These are phyloP conservation scores for Neosilurus mollespiculum DNA, from an alignment of 2,797 vertebrate genomes.

Conservation along the genomic window DNA sequence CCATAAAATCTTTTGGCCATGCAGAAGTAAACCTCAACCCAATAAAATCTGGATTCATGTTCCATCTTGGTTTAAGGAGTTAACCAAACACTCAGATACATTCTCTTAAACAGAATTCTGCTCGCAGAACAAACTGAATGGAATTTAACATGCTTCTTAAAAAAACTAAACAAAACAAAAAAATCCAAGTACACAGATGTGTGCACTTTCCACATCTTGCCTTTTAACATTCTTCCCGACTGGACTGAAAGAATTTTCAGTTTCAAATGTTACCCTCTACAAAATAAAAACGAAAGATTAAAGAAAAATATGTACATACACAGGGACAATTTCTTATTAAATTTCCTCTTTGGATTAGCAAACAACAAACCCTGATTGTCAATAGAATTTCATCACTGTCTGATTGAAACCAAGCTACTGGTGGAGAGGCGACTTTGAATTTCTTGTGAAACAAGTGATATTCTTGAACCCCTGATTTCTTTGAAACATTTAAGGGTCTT, in stretches of 20 bases:
- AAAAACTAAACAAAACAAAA: background rate
- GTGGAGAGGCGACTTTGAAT: constrained; percentile 1
- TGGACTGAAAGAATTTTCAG: constrained; percentile 14
- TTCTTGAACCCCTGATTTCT: constrained; percentile 20
- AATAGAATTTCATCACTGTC: constrained; percentile 12
- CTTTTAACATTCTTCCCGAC: background rate
- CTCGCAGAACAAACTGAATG: constrained; percentile 9
- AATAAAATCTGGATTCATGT: constrained; percentile 42
- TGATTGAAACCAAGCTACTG: constrained; percentile 23
- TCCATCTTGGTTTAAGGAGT: constrained; percentile 25
- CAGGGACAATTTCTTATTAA: constrained; percentile 22
- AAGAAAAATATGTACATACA: constrained; percentile 41
- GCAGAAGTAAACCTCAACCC: constrained; percentile 54
- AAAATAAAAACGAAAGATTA: background rate
- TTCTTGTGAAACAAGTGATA: constrained; percentile 14
- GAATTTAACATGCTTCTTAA: background rate
- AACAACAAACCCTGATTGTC: constrained; percentile 20
- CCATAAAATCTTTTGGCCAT: constrained; percentile 54
- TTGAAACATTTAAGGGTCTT: constrained; percentile 23
- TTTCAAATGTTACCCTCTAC: constrained; percentile 23
- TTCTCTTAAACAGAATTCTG: constrained; percentile 20
- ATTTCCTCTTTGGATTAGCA: constrained; percentile 23
- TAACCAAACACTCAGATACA: background rate
- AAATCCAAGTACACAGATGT: background rate
- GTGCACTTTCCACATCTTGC: background rate